Percentiles rank a stretch among this genome's conserved stretches.
phyloP scores from a whole-genome alignment of 1,140 invertebrate species.

The Chelonus insularis region DNA sequence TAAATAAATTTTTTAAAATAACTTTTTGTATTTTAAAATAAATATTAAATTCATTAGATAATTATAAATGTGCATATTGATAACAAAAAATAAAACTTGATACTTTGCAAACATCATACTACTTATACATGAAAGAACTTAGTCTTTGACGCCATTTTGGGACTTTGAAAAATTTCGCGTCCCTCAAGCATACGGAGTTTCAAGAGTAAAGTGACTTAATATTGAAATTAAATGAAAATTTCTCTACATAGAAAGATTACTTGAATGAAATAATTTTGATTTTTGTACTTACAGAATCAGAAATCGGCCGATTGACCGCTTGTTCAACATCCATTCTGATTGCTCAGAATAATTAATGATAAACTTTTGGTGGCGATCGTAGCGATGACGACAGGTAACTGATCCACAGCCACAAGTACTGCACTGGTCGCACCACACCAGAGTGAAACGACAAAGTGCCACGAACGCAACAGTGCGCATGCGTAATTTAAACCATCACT shows the following conservation, averaged over 20 bases:
- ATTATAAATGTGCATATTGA: neutral
- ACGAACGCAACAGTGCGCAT: slow-evolving; percentile 36
- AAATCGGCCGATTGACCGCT: slow-evolving; percentile 34
- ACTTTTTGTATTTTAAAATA: neutral
- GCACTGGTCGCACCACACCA: neutral
- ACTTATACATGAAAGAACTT: slow-evolving; percentile 61
- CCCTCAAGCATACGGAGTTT: slow-evolving; percentile 31
- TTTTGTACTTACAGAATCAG: slow-evolving; percentile 45
- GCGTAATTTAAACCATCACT: slow-evolving; percentile 27
- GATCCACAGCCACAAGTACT: neutral
- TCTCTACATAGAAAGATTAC: slow-evolving; percentile 25
- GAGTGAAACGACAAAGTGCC: slow-evolving; percentile 45
- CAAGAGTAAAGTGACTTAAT: slow-evolving; percentile 46
- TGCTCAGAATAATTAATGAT: slow-evolving; percentile 18
- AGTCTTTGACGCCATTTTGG: slow-evolving; percentile 80
- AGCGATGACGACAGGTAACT: slow-evolving; percentile 11
- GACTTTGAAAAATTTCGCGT: slow-evolving; percentile 79
- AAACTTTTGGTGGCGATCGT: slow-evolving; percentile 22
- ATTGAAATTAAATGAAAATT: slow-evolving; percentile 29
- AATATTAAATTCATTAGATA: neutral
- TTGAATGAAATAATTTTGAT: neutral
- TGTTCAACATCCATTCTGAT: slow-evolving; percentile 49
- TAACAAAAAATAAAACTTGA: neutral
- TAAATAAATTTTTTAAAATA: neutral
- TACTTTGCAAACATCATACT: neutral